Percentiles rank a stretch among this genome's conserved stretches.
Conservation (phyloP, 2,113 vertebrate genomes). For the Pseudorectes ferrugineus region DNA sequence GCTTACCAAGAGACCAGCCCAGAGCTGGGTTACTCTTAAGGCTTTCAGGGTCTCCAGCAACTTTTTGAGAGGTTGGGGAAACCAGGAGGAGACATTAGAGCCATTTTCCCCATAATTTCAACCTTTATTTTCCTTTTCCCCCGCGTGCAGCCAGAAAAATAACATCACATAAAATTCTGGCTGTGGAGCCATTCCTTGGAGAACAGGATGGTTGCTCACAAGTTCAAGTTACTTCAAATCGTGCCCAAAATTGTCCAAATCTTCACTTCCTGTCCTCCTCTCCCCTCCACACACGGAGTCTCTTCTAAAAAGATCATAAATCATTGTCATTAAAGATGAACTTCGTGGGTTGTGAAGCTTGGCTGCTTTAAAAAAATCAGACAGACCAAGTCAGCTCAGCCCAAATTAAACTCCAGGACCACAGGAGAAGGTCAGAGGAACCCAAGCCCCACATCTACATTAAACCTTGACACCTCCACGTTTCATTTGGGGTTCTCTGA, state of each 20-base stretch:
- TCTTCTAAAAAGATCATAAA: neutral
- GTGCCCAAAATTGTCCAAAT: neutral
- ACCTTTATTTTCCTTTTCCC: neutral
- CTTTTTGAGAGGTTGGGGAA: neutral
- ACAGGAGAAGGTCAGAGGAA: neutral
- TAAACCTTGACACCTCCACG: fast-evolving
- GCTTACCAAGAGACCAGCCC: neutral
- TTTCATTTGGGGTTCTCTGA: neutral
- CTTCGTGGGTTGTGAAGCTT: neutral
- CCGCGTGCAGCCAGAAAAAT: neutral
- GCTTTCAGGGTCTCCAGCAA: neutral
- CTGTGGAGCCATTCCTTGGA: neutral
- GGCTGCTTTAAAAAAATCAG: neutral
- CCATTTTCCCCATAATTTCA: neutral
- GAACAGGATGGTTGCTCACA: neutral
- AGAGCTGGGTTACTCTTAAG: neutral
- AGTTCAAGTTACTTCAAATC: neutral
- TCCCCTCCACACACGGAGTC: neutral
- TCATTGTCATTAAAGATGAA: neutral
- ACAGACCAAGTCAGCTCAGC: neutral
- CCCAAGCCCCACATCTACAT: neutral
- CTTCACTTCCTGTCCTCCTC: neutral
- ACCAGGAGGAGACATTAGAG: neutral
- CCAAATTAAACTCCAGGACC: neutral
- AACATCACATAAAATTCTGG: neutral